Percentiles rank a stretch among this genome's conserved stretches.
Conservation (phyloP, 2,113 vertebrate species). For the Donacobius atricapilla region DNA sequence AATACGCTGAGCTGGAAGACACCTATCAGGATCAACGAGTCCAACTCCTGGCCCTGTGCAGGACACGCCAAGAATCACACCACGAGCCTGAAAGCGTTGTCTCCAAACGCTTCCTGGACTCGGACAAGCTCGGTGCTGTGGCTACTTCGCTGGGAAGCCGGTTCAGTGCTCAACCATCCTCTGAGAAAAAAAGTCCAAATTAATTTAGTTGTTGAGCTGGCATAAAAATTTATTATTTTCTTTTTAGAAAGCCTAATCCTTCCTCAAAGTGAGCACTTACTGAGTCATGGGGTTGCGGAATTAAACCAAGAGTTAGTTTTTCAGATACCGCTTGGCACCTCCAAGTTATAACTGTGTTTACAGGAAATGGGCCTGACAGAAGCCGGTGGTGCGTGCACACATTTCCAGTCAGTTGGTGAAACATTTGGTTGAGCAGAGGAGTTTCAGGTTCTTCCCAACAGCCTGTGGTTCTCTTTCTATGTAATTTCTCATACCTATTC, state of each 20-base stretch:
- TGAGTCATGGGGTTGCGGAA: fast-evolving
- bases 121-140: background rate
- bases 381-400: fast-evolving
- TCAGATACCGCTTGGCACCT: too few relatives aligned
- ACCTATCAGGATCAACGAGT: background rate
- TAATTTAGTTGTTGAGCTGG: background rate
- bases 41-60: background rate
- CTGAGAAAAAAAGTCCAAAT: background rate
- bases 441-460: background rate
- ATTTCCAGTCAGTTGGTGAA: background rate
- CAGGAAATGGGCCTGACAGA: background rate
- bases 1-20: background rate
- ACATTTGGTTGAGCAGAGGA: background rate
- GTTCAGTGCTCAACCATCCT: background rate
- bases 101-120: background rate
- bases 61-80: background rate
- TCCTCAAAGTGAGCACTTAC: background rate
- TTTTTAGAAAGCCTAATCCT: background rate
- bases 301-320: background rate
- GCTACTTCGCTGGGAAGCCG: background rate
- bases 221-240: too few relatives aligned
- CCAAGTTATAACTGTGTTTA: fast-evolving
- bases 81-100: background rate
- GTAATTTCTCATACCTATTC: background rate
- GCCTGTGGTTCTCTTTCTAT: background rate